Conservation (phyloP, 2,888 invertebrate genomes). For the Ischnura elegans region DNA sequence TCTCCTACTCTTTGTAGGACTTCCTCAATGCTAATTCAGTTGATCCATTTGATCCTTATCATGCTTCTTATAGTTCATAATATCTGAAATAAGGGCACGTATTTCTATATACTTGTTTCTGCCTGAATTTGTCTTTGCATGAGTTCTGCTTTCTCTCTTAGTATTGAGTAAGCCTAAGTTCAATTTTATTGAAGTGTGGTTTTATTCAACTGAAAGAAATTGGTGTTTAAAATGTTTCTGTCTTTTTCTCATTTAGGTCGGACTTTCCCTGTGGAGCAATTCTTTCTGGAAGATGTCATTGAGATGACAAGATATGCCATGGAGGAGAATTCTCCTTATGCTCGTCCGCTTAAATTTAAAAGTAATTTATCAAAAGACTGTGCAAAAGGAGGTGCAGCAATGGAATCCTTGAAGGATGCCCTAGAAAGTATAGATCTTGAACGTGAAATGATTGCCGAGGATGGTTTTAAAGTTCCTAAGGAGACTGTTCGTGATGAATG, state of each 20-base stretch:
- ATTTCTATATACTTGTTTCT: too few relatives aligned
- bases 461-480: constrained; percentile 78
- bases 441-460: constrained; percentile 82
- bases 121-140: too few relatives aligned
- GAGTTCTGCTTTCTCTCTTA: too few relatives aligned
- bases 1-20: too few relatives aligned
- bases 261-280: constrained; percentile 91
- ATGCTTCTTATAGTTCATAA: too few relatives aligned
- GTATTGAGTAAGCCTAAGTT: too few relatives aligned
- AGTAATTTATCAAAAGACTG: constrained; percentile 68
- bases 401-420: constrained; percentile 59
- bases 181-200: too few relatives aligned
- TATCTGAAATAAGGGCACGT: too few relatives aligned
- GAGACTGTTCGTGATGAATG: constrained; percentile 85
- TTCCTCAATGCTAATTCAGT: too few relatives aligned
- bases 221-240: background rate
- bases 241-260: constrained; percentile 77
- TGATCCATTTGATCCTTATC: too few relatives aligned
- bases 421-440: constrained; percentile 82
- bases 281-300: constrained; percentile 90
- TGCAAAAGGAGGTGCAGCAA: constrained; percentile 65
- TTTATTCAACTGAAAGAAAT: too few relatives aligned
- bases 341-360: constrained; percentile 76
- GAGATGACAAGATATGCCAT: constrained; percentile 83
- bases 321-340: constrained; percentile 83